Conservation (phyloP, 2,797 vertebrate species). For the Rhincodon typus region DNA sequence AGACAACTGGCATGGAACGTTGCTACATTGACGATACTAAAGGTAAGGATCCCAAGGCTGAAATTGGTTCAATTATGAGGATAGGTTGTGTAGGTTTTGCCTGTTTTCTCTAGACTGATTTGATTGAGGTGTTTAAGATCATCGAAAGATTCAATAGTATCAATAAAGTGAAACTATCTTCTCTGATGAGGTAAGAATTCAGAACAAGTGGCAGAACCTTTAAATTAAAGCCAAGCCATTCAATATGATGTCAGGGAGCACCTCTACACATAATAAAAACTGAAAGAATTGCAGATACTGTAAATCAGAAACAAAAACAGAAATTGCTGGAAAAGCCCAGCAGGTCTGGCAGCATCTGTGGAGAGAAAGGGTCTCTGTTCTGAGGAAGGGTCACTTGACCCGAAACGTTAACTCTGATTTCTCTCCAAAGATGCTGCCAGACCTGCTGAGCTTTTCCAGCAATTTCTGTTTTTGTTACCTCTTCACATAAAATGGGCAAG, state of each 20-base stretch:
- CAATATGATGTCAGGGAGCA: not conserved
- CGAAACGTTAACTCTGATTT: too few species aligned
- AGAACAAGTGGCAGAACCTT: not conserved
- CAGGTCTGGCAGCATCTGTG: too few species aligned
- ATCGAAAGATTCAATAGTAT: not conserved
- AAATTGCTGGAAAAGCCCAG: too few species aligned
- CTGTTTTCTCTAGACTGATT: not conserved
- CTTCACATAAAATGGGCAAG: too few species aligned
- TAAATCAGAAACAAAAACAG: too few species aligned
- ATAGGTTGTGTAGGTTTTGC: not conserved
- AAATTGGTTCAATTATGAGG: not conserved
- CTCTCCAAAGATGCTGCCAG: too few species aligned
- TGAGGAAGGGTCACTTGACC: too few species aligned
- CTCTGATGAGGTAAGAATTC: not conserved
- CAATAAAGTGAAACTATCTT: not conserved
- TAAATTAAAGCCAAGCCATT: not conserved
- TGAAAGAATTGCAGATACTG: too few species aligned
- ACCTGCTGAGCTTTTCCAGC: too few species aligned
- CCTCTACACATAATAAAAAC: not conserved
- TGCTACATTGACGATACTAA: conserved; percentile 50
- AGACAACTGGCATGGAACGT: conserved; percentile 54
- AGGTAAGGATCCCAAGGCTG: conserved; percentile 49
- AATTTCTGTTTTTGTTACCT: too few species aligned
- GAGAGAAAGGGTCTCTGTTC: too few species aligned
- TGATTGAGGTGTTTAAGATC: not conserved